Percentiles rank a stretch among this genome's conserved stretches.
Evolutionary conservation across 2,888 invertebrate species (phyloP).

Genomic region (Piscicola geometra): DNA sequence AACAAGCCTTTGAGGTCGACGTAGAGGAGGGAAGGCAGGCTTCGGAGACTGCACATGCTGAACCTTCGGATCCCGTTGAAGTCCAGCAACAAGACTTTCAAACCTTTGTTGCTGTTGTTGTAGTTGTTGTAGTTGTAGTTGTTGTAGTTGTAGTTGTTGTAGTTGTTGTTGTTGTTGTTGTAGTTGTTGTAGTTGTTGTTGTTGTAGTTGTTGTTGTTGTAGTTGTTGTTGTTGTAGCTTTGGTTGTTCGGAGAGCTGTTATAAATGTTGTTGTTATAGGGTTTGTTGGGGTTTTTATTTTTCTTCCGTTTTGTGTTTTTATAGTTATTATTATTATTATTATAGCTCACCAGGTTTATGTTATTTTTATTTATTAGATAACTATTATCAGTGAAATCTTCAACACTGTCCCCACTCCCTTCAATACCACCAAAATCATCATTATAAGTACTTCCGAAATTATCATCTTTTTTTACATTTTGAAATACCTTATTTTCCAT

Average conservation of each 20-base stretch:
- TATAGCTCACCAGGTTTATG: too few relatives aligned
- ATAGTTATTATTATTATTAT: too few relatives aligned
- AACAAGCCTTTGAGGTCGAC: background rate
- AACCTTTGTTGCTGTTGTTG: slow-evolving; percentile 27
- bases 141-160: background rate
- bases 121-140: background rate
- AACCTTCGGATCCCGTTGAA: slow-evolving; percentile 39
- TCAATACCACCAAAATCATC: too few relatives aligned
- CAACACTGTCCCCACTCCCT: too few relatives aligned
- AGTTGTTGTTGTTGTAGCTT: background rate
- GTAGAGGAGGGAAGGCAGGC: background rate
- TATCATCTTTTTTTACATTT: too few relatives aligned
- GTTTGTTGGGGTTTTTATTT: background rate
- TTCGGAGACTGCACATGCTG: slow-evolving; percentile 36
- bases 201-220: background rate
- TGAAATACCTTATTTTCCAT: too few relatives aligned
- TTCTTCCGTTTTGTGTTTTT: too few relatives aligned
- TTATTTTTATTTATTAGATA: too few relatives aligned
- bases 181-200: background rate
- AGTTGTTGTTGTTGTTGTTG: background rate
- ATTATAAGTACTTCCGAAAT: too few relatives aligned
- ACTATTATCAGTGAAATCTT: too few relatives aligned
- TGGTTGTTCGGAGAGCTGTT: background rate
- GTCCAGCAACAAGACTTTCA: slow-evolving; percentile 35
- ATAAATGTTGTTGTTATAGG: background rate